phyloP scores from a whole-genome alignment of 2,797 vertebrate genomes.

The Ataeniobius toweri region DNA sequence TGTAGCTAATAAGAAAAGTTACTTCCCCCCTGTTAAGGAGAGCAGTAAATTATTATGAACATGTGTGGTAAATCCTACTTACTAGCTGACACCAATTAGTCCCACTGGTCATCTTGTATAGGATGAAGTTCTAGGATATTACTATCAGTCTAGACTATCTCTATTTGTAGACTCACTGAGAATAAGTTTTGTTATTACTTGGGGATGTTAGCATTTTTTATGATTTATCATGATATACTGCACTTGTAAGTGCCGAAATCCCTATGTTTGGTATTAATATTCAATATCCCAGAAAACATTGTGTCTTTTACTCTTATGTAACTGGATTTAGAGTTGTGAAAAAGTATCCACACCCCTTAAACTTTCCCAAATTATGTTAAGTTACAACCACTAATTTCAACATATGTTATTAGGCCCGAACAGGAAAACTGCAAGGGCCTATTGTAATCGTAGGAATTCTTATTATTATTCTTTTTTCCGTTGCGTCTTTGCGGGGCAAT shows the following conservation, averaged over 20 bases:
- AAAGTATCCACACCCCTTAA: neutral
- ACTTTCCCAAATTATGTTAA: no score
- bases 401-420: no score
- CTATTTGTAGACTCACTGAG: slow-evolving; percentile 16
- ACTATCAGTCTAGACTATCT: neutral
- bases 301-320: neutral
- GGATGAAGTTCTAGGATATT: slow-evolving; percentile 17
- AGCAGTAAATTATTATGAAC: slow-evolving; percentile 44
- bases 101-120: slow-evolving; percentile 35
- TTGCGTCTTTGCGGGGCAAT: no score
- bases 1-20: slow-evolving; percentile 40
- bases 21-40: slow-evolving; percentile 25
- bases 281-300: neutral
- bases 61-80: slow-evolving; percentile 19
- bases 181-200: slow-evolving; percentile 24
- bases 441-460: no score
- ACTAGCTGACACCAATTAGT: slow-evolving; percentile 42
- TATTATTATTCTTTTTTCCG: no score
- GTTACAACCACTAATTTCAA: no score
- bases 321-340: neutral
- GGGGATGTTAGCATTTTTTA: slow-evolving; percentile 4
- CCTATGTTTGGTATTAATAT: neutral
- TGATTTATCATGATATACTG: neutral
- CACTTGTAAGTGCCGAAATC: slow-evolving; percentile 11
- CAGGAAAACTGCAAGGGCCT: no score